phyloP scores from a whole-genome alignment of 2,888 invertebrate species.

The Plebejus melissa region DNA sequence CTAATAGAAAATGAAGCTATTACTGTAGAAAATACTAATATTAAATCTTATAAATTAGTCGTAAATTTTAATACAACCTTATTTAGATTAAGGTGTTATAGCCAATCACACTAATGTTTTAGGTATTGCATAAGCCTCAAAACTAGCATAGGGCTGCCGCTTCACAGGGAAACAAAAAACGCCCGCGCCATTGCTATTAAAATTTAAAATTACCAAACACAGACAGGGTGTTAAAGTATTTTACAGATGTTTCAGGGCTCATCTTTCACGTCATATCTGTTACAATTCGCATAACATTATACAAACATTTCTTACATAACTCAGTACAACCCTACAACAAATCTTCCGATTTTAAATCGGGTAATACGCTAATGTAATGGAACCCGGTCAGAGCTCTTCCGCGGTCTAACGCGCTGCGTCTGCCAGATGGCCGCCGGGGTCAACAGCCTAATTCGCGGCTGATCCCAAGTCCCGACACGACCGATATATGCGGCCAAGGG shows the following conservation, averaged over 20 bases:
- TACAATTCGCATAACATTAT: neutral
- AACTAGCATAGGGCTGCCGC: neutral
- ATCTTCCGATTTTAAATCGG: constrained; percentile 8
- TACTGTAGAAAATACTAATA: neutral
- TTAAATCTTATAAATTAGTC: neutral
- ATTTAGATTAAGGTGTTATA: neutral
- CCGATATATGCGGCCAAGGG: constrained; percentile 17
- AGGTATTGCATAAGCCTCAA: neutral
- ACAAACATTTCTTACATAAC: neutral
- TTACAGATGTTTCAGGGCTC: neutral
- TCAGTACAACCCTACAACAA: constrained; percentile 1
- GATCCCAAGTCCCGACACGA: constrained; percentile 47
- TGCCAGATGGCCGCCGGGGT: constrained; percentile 73
- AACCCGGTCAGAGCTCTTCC: constrained; percentile 57
- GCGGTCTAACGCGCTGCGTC: constrained; percentile 59
- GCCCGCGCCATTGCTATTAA: neutral
- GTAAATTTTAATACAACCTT: neutral
- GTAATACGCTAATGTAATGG: constrained; percentile 17
- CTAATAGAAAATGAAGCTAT: neutral
- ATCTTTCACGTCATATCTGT: too few relatives aligned
- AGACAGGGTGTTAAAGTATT: neutral
- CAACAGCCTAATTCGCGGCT: constrained; percentile 66
- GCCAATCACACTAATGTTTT: neutral
- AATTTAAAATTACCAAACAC: neutral
- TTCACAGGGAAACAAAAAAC: neutral